Evolutionary conservation across 2,888 invertebrate genomes (phyloP), one percentile per base, ranked within the genome.

Genomic region (Plemyria rubiginata): DNA sequence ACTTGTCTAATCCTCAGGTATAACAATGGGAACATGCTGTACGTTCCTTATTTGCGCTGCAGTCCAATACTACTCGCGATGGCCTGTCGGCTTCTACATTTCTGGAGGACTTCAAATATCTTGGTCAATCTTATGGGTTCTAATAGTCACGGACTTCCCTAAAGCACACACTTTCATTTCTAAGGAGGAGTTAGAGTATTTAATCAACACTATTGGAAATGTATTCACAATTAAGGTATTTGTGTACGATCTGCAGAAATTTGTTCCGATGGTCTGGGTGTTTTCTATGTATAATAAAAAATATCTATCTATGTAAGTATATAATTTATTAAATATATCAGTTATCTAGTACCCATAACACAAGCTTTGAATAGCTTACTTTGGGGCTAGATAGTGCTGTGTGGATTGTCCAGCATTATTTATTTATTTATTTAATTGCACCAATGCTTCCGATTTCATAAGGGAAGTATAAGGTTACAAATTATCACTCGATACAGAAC

Each of bases 81-180:
- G 96, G 96, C 92, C 93, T 2, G 90, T 94, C 77, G 96, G 94
- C 0, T 96, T 95, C 85, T 95, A 95, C 74, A 78, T 94, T n/a
- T 88, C 94, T 0, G 94, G 94, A 0, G 77, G 93, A 0, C 72
- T 93, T 6, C 93, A 94, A 75, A 75, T 94, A 0, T 11, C 93
- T 0, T 95, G 95, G 85, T 85, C 94, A 0, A 49, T 87, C 0
- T 62, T 93, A 0, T 96, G 96, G 94, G 90, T 94, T 22, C 68
- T 94, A 12, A 62, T 94, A 5, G 94, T 95, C 0, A 92, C 93
- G 0, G 95, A 96, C 78, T 93, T 90, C 46, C 96, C 96, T 0
- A 87, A 84, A 2, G 87, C 91, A 61, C 95, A 96, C 75, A 89
- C 89, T 0, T 93, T 91, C 43, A 96, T 96, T 60, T 87, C 92